Base-by-base conservation (phyloP, 2,113 vertebrate genomes). In the Aptenodytes patagonicus region DNA sequence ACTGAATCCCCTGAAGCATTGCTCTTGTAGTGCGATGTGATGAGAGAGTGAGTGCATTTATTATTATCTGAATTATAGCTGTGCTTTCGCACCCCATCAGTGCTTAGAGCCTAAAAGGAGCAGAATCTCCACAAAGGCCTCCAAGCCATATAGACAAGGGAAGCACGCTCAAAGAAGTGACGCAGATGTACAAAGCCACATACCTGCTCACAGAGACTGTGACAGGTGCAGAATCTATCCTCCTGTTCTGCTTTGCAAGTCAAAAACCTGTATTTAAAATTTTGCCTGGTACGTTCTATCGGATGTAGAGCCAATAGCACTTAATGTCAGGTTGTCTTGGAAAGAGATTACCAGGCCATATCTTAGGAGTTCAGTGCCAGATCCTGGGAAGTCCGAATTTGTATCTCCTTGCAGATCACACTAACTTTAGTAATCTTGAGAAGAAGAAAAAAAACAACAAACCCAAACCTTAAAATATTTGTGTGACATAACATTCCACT, bases 131-230 rank as follows among this genome's bases (percentile, higher is more conserved):
- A 62, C 0, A 0, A 71, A 66, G 40, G 13, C 24, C 75, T 86
- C 46, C 71, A 83, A 93, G 36, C 10, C 64, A 62, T 36, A 26
- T 6, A 51, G 42, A 49, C 16, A 61, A 76, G 21, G 24, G 36
- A 65, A 72, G 7, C 3, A 36, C 0, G 2, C 36, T 57, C 15
- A 38, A 11, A 73, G 36, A 73, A 49, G 21, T 49, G 58, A 34
- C 0, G 0, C 17, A 64, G 16, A 5, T 68, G 10, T 66, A 71
- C 54, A 61, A 54, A 91, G 29, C 4, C 49, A 64, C 6, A 4
- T 31, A 65, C 12, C 5, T 1, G 1, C 31, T 70, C 60, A 49
- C 31, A 70, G 62, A 61, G 11, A 28, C 8, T 8, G 17, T 0
- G 6, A 26, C 13, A 79, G 36, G 36, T 5, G 4, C 17, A 51